phyloP scores from a whole-genome alignment of 2,888 invertebrate genomes.

The Rhopalosiphum nymphaeae region DNA sequence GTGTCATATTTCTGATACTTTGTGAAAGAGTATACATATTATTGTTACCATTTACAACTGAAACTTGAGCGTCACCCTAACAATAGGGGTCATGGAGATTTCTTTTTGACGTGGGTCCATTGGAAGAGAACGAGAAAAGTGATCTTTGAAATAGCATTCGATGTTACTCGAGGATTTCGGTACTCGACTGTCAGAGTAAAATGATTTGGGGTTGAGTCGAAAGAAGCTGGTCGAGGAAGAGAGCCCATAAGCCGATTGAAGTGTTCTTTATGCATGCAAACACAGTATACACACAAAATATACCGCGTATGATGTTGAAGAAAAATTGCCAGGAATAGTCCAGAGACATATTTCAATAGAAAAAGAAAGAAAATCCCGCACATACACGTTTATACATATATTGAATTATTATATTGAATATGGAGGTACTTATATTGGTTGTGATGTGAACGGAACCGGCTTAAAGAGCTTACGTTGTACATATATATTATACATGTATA shows the following conservation, averaged over 20 bases:
- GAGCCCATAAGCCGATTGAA: constrained; percentile 54
- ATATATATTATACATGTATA: constrained; percentile 11
- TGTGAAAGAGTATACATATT: not conserved
- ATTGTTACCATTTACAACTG: constrained; percentile 11
- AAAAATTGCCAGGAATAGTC: constrained; percentile 54
- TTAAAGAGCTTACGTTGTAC: constrained; percentile 57
- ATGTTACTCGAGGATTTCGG: constrained; percentile 46
- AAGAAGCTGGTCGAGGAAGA: not conserved
- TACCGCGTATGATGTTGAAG: constrained; percentile 11
- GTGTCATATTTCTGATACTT: not conserved
- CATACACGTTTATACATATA: not conserved
- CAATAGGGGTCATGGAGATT: constrained; percentile 21
- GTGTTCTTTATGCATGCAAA: constrained; percentile 25
- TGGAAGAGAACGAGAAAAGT: constrained; percentile 34
- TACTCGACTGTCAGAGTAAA: constrained; percentile 47
- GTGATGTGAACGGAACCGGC: constrained; percentile 57
- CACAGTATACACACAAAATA: not conserved
- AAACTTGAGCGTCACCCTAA: not conserved
- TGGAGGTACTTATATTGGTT: constrained; percentile 44
- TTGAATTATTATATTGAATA: constrained; percentile 18
- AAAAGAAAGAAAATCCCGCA: constrained; percentile 24
- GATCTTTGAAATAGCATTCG: not conserved
- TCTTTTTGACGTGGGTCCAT: constrained; percentile 21
- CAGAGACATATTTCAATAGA: constrained; percentile 61
- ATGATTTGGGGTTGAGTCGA: constrained; percentile 33